phyloP scores from a whole-genome alignment of 2,888 invertebrate species.

The Alsophila aescularia region DNA sequence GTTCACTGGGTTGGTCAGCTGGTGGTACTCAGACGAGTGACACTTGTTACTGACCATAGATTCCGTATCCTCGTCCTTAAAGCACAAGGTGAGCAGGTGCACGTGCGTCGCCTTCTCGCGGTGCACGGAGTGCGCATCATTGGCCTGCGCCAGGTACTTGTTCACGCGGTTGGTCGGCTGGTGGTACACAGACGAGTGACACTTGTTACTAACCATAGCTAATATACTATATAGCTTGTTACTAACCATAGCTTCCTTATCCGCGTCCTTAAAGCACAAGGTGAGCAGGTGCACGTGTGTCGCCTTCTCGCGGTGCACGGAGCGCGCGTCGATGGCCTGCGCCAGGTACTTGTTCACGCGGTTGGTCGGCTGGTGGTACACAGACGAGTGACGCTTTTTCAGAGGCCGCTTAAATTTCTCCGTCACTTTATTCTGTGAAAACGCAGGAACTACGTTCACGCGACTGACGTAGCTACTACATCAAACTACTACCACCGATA shows the following conservation, averaged over 20 bases:
- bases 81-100: slow-evolving; percentile 92
- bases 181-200: slow-evolving; percentile 93
- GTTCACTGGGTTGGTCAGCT: slow-evolving; percentile 95
- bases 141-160: slow-evolving; percentile 95
- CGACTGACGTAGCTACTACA: slow-evolving; percentile 27
- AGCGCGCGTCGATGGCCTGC: slow-evolving; percentile 95
- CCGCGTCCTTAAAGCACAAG: slow-evolving; percentile 92
- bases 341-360: slow-evolving; percentile 96
- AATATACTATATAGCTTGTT: neutral
- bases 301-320: slow-evolving; percentile 95
- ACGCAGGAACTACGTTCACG: slow-evolving; percentile 49
- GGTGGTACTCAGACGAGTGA: slow-evolving; percentile 93
- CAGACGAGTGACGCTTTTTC: slow-evolving; percentile 94
- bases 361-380: slow-evolving; percentile 95
- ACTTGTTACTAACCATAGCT: slow-evolving; percentile 79
- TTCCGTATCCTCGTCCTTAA: slow-evolving; percentile 93
- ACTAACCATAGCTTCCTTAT: slow-evolving; percentile 91
- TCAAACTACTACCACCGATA: slow-evolving; percentile 40
- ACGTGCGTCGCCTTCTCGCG: slow-evolving; percentile 95
- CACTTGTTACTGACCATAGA: slow-evolving; percentile 91
- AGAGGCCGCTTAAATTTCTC: slow-evolving; percentile 95
- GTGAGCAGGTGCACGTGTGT: slow-evolving; percentile 94
- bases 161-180: slow-evolving; percentile 96
- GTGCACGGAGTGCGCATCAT: slow-evolving; percentile 95
- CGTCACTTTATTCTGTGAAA: slow-evolving; percentile 91